Base-by-base conservation (phyloP, 2,797 vertebrate species). In the Pseudochaenichthys georgianus region DNA sequence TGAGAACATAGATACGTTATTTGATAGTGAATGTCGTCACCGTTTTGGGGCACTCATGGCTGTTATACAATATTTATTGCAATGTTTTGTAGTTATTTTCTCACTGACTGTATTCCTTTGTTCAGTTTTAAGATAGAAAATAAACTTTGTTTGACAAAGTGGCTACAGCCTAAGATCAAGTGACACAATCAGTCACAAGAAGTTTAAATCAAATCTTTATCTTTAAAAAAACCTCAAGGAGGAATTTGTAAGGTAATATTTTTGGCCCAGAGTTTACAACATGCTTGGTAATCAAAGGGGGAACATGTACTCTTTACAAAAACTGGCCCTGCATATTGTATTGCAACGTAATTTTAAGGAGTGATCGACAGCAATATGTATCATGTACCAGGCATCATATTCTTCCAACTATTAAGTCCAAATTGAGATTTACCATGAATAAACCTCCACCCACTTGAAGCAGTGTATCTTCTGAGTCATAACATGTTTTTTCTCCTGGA, bases 181-280 rank as follows among this genome's bases (percentile, higher is more conserved):
- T 15, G 8, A 41, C 28, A 61, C 31, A 17, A 41, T n/a, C 5
- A 57, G 19, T 70, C 52, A 21, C n/a, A 59, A 57, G 34, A 76
- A 17, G 21, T 65, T 60, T 17, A 19, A 62, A 66, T 75, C 21
- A 0, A 75, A 21, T 66, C 7, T 38, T 54, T 48, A 13, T 57
- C 13, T 52, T 13, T 21, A 13, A 64, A 53, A 47, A 9, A 4
- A 43, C 60, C 41, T 19, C 19, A 48, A 19, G 47, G 47, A 48
- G 47, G 48, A 41, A 41, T 53, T 19, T 43, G 12, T n/a, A 38
- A 42, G n/a, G 28, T 38, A 13, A 38, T 53, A 3, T 21, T 38
- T 63, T 53, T 12, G 41, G 17, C 38, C 13, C 16, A 11, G 16
- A 11, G 31, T 48, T 48, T 6, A 19, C 52, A 10, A 19, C 28